Percentiles rank a stretch among this genome's conserved stretches.
Conservation (phyloP, 1,140 invertebrate species). For the Phocides pigmalion region DNA sequence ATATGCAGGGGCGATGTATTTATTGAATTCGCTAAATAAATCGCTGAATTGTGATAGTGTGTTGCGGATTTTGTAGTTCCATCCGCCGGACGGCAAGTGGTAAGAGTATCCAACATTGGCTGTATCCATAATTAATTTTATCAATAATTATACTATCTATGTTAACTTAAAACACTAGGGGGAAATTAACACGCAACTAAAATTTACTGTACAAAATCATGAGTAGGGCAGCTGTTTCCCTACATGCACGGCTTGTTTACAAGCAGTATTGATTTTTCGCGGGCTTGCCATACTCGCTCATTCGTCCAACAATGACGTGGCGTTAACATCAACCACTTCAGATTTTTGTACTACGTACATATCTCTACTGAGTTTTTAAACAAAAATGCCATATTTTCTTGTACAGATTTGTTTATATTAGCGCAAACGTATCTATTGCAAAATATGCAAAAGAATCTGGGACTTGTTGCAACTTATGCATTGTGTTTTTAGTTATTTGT, state of each 20-base stretch:
- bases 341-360: too few relatives aligned
- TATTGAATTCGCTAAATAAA: conserved; percentile 97
- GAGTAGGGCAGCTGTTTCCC: conserved; percentile 51
- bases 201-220: conserved; percentile 51
- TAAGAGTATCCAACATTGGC: conserved; percentile 92
- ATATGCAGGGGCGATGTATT: conserved; percentile 97
- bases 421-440: too few relatives aligned
- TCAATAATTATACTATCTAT: conserved; percentile 42
- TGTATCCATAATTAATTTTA: conserved; percentile 75
- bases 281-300: conserved; percentile 45
- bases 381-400: too few relatives aligned
- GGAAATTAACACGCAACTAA: conserved; percentile 57
- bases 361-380: neutral
- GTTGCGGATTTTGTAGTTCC: conserved; percentile 90
- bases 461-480: too few relatives aligned
- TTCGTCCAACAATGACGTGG: conserved; percentile 47
- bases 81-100: conserved; percentile 92
- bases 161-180: conserved; percentile 45
- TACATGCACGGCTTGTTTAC: conserved; percentile 75
- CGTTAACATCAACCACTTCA: conserved; percentile 20
- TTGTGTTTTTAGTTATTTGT: too few relatives aligned
- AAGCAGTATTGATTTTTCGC: conserved; percentile 80
- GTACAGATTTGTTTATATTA: too few relatives aligned
- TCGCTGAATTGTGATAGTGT: conserved; percentile 95
- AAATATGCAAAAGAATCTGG: too few relatives aligned